Base-by-base conservation (phyloP, 2,113 vertebrate species). In the Hemicordylus capensis region DNA sequence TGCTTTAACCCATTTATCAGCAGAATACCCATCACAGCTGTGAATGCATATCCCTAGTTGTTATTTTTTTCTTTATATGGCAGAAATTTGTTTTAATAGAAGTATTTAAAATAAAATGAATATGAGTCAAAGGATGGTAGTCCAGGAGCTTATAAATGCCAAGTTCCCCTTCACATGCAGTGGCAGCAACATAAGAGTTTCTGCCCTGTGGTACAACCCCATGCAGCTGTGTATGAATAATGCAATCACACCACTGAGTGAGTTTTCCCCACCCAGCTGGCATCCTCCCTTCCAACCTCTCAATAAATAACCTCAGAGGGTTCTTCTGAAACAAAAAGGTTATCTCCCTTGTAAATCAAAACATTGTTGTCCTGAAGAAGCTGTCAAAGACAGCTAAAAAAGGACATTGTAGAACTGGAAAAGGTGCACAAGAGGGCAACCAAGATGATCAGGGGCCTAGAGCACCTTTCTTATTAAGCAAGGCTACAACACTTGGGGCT, bases 21-120 rank as follows among this genome's bases (percentile, higher is more conserved):
- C 46, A 54, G 69, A 72, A 58, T 67, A 17, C 31, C 39, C 0
- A 0, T 7, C 61, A 76, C 24, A 42, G 44, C 26, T 34, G 26
- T 10, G 0, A 0, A 39, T 69, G 81, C 76, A 0, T 86, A 81
- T 81, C 79, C 76, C 76, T 58, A 9, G 73, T 0, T 0, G 87
- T 87, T 88, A 70, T 7, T 1, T 54, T 72, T 73, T n/a, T 46
- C 22, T 76, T 63, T 88, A 48, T 28, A 83, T 88, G 83, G 85
- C 72, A 84, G 85, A 88, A 91, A 92, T 90, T 90, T 93, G 91
- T 94, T 95, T 92, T 92, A 93, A 93, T 90, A 90, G 87, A 93
- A 94, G 91, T 91, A 91, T 51, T 17, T 80, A 66, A 88, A 92
- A 87, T 87, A 78, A 83, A 80, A 89, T 89, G 91, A 85, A 76